A percentile compares a stretch with the other conserved stretches of the same genome.
Evolutionary conservation across 2,888 invertebrate genomes (phyloP).

Genomic region (Drosophila rubida): DNA sequence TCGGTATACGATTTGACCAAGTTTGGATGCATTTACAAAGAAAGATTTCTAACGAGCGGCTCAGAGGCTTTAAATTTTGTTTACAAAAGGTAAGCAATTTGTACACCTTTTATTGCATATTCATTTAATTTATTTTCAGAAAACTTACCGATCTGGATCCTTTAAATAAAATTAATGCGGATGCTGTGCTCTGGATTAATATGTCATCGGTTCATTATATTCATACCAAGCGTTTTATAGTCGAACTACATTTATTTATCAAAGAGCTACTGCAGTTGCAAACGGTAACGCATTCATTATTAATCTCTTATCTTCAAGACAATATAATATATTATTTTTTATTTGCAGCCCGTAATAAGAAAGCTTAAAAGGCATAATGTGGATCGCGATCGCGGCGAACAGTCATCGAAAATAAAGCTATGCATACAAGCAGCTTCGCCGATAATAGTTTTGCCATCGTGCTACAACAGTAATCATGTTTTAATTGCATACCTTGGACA

Average conservation of each 20-base stretch:
- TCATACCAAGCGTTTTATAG: conserved; percentile 96
- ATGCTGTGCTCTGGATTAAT: conserved; percentile 86
- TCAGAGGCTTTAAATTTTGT: conserved; percentile 92
- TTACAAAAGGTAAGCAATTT: conserved; percentile 85
- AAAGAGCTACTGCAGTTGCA: conserved; percentile 93
- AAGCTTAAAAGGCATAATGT: conserved; percentile 81
- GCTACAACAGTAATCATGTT: conserved; percentile 91
- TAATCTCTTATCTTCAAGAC: no score
- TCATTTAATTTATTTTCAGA: conserved; percentile 39
- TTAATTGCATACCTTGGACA: conserved; percentile 93
- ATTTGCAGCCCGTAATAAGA: conserved; percentile 74
- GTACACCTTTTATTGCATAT: not conserved
- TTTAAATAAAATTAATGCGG: conserved; percentile 71
- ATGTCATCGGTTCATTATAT: conserved; percentile 97
- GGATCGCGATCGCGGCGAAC: conserved; percentile 57
- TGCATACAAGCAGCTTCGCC: conserved; percentile 87
- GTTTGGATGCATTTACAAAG: conserved; percentile 92
- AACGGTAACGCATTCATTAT: conserved; percentile 86
- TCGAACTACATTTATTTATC: conserved; percentile 94
- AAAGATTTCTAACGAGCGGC: conserved; percentile 92
- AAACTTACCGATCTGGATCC: conserved; percentile 58
- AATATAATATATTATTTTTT: not conserved
- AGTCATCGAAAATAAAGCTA: conserved; percentile 82
- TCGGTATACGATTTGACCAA: conserved; percentile 91
- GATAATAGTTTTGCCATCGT: conserved; percentile 94